Conservation (phyloP, 2,888 invertebrate genomes). For the Zele albiditarsus region DNA sequence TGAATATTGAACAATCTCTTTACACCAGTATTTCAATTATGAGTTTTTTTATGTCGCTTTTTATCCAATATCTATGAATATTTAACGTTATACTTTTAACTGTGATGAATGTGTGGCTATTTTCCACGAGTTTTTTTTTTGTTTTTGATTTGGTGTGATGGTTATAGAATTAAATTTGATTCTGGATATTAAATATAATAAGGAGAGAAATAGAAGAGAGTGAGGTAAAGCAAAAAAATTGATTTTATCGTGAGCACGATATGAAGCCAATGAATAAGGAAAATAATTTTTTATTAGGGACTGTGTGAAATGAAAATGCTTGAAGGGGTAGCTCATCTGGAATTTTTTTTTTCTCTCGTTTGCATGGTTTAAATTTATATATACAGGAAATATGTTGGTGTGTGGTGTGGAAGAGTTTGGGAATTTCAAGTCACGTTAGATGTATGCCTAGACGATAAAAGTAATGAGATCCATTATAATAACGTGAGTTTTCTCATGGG, state of each 20-base stretch:
- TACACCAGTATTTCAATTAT: too few species aligned
- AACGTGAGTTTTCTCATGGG: slow-evolving; percentile 60
- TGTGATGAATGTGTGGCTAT: too few species aligned
- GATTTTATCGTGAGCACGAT: neutral
- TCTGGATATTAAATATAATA: too few species aligned
- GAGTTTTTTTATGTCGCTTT: too few species aligned
- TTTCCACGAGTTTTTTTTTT: too few species aligned
- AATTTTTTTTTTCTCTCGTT: slow-evolving; percentile 51
- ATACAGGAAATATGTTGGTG: neutral
- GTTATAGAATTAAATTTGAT: too few species aligned
- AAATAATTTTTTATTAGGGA: neutral
- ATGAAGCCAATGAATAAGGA: neutral
- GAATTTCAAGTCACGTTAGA: slow-evolving; percentile 65
- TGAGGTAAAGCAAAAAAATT: neutral
- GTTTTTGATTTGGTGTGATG: too few species aligned
- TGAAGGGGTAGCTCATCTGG: neutral
- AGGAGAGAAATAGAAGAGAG: neutral
- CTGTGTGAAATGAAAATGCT: neutral
- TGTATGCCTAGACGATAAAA: slow-evolving; percentile 70
- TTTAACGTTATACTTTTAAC: too few species aligned
- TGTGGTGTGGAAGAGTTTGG: slow-evolving; percentile 49
- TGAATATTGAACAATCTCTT: too few species aligned
- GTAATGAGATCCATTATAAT: slow-evolving; percentile 71
- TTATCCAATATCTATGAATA: too few species aligned
- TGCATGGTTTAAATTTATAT: slow-evolving; percentile 54